Base-by-base conservation (phyloP, 2,797 vertebrate species). In the Anabas testudineus region DNA sequence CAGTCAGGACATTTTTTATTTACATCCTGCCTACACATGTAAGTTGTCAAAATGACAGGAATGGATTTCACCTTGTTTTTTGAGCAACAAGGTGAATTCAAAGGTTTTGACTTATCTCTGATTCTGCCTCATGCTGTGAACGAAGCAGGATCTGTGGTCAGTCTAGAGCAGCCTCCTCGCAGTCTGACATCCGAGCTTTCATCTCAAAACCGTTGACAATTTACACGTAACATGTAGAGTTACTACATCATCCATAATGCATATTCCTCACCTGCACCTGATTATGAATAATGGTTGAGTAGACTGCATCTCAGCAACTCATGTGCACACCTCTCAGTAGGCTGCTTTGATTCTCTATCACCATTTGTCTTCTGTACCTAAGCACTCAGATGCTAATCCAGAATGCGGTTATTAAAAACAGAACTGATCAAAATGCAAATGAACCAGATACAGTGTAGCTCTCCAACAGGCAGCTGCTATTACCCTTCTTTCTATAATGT, bases 141-240 rank as follows among this genome's bases (percentile, higher is more conserved):
- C 89, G 51, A 92, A 90, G 90, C 81, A 67, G 86, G 88, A 76
- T 62, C n/a, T 78, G 67, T 84, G 89, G 88, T 91, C 87, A 87
- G 86, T 42, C 19, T n/a, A 46, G 62, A 28, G 37, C 73, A 48
- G 56, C 53, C 59, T 71, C 72, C 78, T 65, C 70, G 46, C 79
- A 46, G 62, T 70, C 82, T 85, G 54, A 52, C 77, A 60, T 69
- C 26, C 53, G 15, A 6, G 49, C 90, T 88, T 89, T 91, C 76
- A 90, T 90, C 82, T 71, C 21, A 19, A 54, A 82, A 84, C 61
- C 73, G 74, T 82, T 63, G 70, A 66, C 78, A 76, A 71, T 83
- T 86, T 67, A 81, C 61, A 54, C 71, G 52, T 59, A 67, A 67
- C 36, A 46, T 77, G 62, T 67, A 52, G 48, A 67, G 59, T 57